phyloP scores from a whole-genome alignment of 2,797 vertebrate species.

The Pangasius mekongensis region DNA sequence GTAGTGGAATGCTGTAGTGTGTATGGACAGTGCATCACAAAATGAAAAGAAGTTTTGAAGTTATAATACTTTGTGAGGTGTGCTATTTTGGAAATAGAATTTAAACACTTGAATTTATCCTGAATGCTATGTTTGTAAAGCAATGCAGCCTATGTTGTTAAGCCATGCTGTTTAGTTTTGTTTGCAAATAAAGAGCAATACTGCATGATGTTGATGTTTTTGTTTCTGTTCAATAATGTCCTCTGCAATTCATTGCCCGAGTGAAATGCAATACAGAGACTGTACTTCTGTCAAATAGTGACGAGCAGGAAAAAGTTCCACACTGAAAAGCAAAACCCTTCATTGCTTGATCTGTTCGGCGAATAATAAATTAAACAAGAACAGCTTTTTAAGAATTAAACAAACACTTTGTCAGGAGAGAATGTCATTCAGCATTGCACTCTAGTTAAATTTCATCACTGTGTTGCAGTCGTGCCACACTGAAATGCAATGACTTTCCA shows the following conservation, averaged over 20 bases:
- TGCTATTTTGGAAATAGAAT: background rate
- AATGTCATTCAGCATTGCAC: background rate
- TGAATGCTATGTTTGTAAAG: background rate
- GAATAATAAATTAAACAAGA: background rate
- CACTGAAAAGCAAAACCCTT: background rate
- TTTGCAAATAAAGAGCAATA: slow-evolving; percentile 68
- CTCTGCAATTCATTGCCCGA: background rate
- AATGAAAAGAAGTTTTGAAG: background rate
- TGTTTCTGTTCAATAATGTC: background rate
- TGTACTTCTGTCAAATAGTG: background rate
- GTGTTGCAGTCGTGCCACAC: background rate
- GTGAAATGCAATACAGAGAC: background rate
- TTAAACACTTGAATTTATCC: background rate
- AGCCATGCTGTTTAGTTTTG: slow-evolving; percentile 58
- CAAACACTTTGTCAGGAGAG: background rate
- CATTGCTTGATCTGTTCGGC: background rate
- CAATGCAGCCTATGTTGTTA: slow-evolving; percentile 44
- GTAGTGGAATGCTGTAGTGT: slow-evolving; percentile 7
- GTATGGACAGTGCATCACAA: background rate
- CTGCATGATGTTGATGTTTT: slow-evolving; percentile 37
- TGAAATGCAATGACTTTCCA: background rate
- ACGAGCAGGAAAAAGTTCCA: background rate
- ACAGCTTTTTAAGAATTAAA: background rate
- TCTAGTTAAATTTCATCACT: background rate
- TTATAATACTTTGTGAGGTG: background rate